Base-by-base conservation (phyloP, 2,888 invertebrate genomes). In the Nomada lathburiana region DNA sequence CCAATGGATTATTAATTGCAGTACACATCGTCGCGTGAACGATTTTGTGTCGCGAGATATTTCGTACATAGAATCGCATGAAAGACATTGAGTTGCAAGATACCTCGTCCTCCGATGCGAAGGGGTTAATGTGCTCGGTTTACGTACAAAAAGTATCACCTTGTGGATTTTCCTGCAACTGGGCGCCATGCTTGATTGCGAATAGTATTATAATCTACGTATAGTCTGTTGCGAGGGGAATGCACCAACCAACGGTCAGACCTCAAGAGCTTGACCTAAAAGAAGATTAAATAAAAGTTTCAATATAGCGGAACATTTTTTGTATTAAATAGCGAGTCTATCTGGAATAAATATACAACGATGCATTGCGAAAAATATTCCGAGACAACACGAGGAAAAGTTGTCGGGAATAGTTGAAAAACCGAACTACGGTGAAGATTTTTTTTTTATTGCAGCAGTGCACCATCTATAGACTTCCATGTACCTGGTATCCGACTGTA, bases 361-460 rank as follows among this genome's bases (percentile, higher is more conserved):
- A 36, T 36, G 36, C 36, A 36, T 36, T 36, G 36, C 7, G 36
- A 36, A 9, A 36, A 36, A 36, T 36, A 36, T 36, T 36, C 36
- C 36, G 36, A 0, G 7, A 36, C 36, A 36, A 36, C 36, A 5
- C 7, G 36, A 7, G 36, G 16, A 60, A 23, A 47, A 20, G 36
- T 36, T 2, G 13, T 5, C 26, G 10, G 10, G 10, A 13, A 16
- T 52, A 13, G 10, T 20, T 29, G 16, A 36, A 52, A 29, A 44
- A 18, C 69, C 52, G 36, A 50, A 71, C 62, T 44, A 42, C 60
- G 26, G 55, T 1, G 23, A 3, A 20, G 26, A 57, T 55, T 16
- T 47, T 68, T 71, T 76, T 80, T 83, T 75, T 74, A 55, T 83
- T 20, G 50, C 26, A 50, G 55, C 68, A 59, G 59, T 36, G 29